Evolutionary conservation across 1,140 invertebrate genomes (phyloP).

Genomic region (Heliconius nattereri): DNA sequence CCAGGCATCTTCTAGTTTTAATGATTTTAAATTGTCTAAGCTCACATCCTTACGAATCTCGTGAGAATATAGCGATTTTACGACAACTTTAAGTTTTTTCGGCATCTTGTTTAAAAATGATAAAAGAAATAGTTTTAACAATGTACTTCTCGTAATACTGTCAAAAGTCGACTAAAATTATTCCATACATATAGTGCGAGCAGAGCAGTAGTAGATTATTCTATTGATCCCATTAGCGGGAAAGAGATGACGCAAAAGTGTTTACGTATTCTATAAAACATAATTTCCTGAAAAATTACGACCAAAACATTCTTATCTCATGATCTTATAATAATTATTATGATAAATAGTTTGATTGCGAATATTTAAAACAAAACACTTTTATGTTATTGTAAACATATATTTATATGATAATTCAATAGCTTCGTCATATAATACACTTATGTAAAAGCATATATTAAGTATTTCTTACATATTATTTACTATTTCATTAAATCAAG

Average conservation of each 20-base stretch:
- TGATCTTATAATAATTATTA: too few species aligned
- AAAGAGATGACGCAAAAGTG: slow-evolving; percentile 35
- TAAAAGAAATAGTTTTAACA: not conserved
- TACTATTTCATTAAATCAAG: too few species aligned
- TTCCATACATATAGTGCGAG: not conserved
- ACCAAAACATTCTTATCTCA: not conserved
- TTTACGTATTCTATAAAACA: slow-evolving; percentile 1
- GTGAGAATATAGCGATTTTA: slow-evolving; percentile 76
- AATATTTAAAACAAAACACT: too few species aligned
- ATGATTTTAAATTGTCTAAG: slow-evolving; percentile 69
- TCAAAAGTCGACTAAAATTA: slow-evolving; percentile 51
- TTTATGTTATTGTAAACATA: not conserved
- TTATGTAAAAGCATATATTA: too few species aligned
- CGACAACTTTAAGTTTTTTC: slow-evolving; percentile 77
- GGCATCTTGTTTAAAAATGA: slow-evolving; percentile 62
- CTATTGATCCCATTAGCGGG: slow-evolving; percentile 36
- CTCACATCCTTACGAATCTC: slow-evolving; percentile 79
- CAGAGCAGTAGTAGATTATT: not conserved
- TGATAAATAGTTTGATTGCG: too few species aligned
- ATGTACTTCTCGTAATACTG: slow-evolving; percentile 23
- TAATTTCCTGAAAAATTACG: slow-evolving; percentile 30
- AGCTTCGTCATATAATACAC: not conserved
- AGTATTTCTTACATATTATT: too few species aligned
- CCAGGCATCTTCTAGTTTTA: slow-evolving; percentile 79
- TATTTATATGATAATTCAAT: not conserved